These are phyloP conservation scores for Stenodema calcarata DNA, from an alignment of 2,888 invertebrate species.

Conservation along the genomic window DNA sequence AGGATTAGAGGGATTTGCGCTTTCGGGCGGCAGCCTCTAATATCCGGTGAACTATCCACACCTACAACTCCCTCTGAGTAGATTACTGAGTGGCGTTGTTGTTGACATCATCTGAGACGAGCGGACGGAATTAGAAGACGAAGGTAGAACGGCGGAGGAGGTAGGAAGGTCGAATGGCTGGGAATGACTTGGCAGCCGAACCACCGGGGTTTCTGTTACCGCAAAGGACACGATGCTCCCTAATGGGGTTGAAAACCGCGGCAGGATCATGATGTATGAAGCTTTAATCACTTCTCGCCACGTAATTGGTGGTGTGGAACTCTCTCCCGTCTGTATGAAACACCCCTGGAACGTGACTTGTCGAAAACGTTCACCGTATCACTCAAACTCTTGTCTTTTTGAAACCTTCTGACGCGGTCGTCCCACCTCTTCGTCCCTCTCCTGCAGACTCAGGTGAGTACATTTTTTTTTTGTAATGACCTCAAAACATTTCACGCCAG, in stretches of 20 bases:
- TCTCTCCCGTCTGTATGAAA: not conserved
- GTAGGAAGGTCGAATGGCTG: not conserved
- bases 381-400: conserved; percentile 39
- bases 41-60: too few species aligned
- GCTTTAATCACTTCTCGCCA: conserved; percentile 41
- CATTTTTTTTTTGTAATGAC: conserved; percentile 32
- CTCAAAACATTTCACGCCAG: conserved; percentile 33
- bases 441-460: not conserved
- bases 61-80: too few species aligned
- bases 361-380: conserved; percentile 22
- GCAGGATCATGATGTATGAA: conserved; percentile 30
- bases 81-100: not conserved
- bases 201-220: conserved; percentile 3
- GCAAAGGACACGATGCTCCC: conserved; percentile 8
- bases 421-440: not conserved
- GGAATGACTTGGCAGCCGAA: not conserved
- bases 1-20: too few species aligned
- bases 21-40: too few species aligned
- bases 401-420: not conserved
- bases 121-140: not conserved
- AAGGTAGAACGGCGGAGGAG: not conserved
- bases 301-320: conserved; percentile 39
- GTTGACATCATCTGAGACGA: not conserved
- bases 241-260: not conserved
- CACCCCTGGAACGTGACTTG: conserved; percentile 31